phyloP scores from a whole-genome alignment of 1,140 invertebrate genomes.

The Drosophila oshimai region DNA sequence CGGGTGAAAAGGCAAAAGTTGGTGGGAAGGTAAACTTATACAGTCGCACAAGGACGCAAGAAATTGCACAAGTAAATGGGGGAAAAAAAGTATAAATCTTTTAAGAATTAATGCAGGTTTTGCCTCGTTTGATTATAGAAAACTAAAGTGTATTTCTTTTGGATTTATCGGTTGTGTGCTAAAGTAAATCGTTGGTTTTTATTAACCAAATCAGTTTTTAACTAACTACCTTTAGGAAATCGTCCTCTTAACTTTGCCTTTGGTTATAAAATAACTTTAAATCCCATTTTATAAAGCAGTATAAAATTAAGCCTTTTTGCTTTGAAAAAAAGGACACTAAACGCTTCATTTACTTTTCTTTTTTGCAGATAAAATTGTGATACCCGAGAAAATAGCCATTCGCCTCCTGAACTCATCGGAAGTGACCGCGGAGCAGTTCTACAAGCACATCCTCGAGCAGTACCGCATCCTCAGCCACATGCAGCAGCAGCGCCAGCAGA shows the following conservation, averaged over 20 bases:
- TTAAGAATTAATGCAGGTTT: background rate
- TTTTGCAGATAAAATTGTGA: constrained; percentile 81
- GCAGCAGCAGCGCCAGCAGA: constrained; percentile 72
- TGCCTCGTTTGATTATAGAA: background rate
- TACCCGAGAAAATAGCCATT: constrained; percentile 82
- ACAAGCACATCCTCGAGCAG: constrained; percentile 78
- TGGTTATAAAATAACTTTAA: too few relatives aligned
- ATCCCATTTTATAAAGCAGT: too few relatives aligned
- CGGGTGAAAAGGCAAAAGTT: background rate
- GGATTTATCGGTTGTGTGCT: too few relatives aligned
- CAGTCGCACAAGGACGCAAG: background rate
- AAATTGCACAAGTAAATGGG: background rate
- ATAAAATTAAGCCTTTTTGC: too few relatives aligned
- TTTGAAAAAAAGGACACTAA: too few relatives aligned
- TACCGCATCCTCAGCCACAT: constrained; percentile 75
- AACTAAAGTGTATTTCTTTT: too few relatives aligned
- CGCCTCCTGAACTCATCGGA: constrained; percentile 79
- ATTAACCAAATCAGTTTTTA: too few relatives aligned
- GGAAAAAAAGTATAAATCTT: background rate
- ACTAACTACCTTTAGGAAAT: too few relatives aligned
- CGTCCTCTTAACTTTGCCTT: too few relatives aligned
- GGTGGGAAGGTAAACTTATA: background rate
- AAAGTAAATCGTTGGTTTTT: too few relatives aligned
- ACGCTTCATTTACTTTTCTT: too few relatives aligned
- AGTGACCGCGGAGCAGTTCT: constrained; percentile 81